Percentiles rank a stretch among this genome's conserved stretches.
Conservation (phyloP, 2,113 vertebrate species). For the Delphinapterus leucas region DNA sequence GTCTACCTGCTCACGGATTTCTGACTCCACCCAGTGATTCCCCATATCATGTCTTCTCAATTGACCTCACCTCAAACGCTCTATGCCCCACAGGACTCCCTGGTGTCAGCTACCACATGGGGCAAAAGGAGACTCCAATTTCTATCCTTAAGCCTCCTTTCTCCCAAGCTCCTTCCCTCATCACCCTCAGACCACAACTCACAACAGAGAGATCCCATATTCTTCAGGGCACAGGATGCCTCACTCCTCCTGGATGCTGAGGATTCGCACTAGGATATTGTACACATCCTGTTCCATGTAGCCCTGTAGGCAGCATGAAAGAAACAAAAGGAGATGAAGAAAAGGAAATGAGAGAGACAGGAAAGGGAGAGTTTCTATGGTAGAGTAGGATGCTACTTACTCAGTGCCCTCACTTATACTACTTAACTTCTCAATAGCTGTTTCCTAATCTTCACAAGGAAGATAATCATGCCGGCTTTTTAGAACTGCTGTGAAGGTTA, state of each 20-base stretch:
- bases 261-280: conserved; percentile 74
- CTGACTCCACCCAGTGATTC: background rate
- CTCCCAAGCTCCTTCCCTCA: background rate
- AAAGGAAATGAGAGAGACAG: background rate
- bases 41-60: background rate
- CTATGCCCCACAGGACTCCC: background rate
- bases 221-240: background rate
- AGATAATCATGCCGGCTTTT: background rate
- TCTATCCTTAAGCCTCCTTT: background rate
- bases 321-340: background rate
- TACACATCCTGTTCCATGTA: conserved; percentile 81
- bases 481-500: background rate
- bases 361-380: background rate
- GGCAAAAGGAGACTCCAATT: background rate
- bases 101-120: background rate
- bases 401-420: background rate
- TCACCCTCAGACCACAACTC: background rate
- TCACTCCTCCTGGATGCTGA: conserved; percentile 66
- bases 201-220: background rate
- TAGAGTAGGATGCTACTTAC: background rate
- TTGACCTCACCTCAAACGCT: background rate
- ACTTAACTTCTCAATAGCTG: background rate
- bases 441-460: background rate
- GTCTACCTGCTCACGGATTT: background rate
- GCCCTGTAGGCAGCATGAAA: conserved; percentile 65